phyloP scores from a whole-genome alignment of 2,888 invertebrate genomes.

The Lasioglossum marginatum region DNA sequence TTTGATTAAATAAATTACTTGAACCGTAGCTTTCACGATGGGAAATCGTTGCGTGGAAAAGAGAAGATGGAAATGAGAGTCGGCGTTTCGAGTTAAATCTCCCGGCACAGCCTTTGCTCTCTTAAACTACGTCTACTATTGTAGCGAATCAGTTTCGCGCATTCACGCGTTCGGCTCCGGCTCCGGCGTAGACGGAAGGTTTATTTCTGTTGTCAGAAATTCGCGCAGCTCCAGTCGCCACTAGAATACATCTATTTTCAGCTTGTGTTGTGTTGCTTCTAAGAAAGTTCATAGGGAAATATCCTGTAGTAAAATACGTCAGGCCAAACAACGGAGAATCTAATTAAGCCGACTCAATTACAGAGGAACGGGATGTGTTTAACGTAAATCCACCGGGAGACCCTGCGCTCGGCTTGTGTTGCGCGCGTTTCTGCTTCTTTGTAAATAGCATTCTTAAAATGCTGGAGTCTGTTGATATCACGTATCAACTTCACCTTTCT shows the following conservation, averaged over 20 bases:
- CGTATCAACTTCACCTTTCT: background rate
- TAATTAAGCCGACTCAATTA: constrained; percentile 37
- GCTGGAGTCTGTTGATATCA: background rate
- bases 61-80: background rate
- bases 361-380: constrained; percentile 11
- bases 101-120: background rate
- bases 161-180: constrained; percentile 29
- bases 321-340: background rate
- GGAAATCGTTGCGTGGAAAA: background rate
- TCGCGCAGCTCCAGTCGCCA: constrained; percentile 36
- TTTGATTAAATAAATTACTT: background rate
- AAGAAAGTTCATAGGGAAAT: constrained; percentile 49
- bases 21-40: background rate
- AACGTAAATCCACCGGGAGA: constrained; percentile 15
- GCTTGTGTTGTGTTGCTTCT: constrained; percentile 42
- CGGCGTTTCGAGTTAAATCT: background rate
- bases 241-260: constrained; percentile 54
- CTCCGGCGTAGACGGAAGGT: constrained; percentile 36
- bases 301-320: constrained; percentile 15
- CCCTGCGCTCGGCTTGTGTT: background rate
- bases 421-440: background rate
- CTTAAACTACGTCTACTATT: background rate
- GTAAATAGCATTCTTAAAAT: constrained; percentile 2
- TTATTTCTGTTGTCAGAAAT: constrained; percentile 57
- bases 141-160: constrained; percentile 21